Percentiles rank a stretch among this genome's conserved stretches.
These are phyloP conservation scores for Molossus molossus DNA, from an alignment of 2,797 vertebrate genomes.

Conservation along the genomic window DNA sequence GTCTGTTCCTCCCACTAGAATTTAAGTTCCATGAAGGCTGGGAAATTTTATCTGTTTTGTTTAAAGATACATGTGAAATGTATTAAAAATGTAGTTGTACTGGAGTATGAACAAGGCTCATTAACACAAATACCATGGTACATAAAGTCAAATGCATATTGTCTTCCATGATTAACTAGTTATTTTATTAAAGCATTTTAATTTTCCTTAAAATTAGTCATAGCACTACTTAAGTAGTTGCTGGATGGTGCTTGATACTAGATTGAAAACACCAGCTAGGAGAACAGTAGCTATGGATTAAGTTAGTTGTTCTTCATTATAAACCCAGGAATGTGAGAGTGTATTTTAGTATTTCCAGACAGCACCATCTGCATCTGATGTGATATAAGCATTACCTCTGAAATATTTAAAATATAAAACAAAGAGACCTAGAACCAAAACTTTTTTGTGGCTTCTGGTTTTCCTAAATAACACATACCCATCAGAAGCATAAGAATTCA, in stretches of 20 bases:
- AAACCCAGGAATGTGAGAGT: slow-evolving; percentile 33
- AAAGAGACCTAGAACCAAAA: slow-evolving; percentile 50
- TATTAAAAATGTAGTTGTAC: slow-evolving; percentile 33
- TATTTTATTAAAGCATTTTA: slow-evolving; percentile 56
- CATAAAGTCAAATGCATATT: slow-evolving; percentile 35
- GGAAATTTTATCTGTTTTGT: slow-evolving; percentile 17
- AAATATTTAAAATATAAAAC: slow-evolving; percentile 37
- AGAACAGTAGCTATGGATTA: background rate
- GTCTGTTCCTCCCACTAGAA: slow-evolving; percentile 2
- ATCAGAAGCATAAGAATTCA: slow-evolving; percentile 50
- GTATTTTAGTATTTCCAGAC: slow-evolving; percentile 23
- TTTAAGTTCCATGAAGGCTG: background rate
- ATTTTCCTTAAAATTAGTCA: slow-evolving; percentile 35
- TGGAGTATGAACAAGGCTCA: slow-evolving; percentile 11
- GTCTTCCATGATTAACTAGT: slow-evolving; percentile 14
- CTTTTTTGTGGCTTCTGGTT: slow-evolving; percentile 31
- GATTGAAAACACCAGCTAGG: slow-evolving; percentile 47
- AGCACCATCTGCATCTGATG: background rate
- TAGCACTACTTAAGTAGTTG: slow-evolving; percentile 50
- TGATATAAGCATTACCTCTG: slow-evolving; percentile 27
- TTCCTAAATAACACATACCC: background rate
- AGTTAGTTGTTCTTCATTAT: slow-evolving; percentile 57
- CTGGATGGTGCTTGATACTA: slow-evolving; percentile 43
- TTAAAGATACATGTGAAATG: background rate
- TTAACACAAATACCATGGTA: background rate